Evolutionary conservation across 2,797 vertebrate species (phyloP), one percentile per base, ranked within the genome.

Genomic region (Dipus sagitta): DNA sequence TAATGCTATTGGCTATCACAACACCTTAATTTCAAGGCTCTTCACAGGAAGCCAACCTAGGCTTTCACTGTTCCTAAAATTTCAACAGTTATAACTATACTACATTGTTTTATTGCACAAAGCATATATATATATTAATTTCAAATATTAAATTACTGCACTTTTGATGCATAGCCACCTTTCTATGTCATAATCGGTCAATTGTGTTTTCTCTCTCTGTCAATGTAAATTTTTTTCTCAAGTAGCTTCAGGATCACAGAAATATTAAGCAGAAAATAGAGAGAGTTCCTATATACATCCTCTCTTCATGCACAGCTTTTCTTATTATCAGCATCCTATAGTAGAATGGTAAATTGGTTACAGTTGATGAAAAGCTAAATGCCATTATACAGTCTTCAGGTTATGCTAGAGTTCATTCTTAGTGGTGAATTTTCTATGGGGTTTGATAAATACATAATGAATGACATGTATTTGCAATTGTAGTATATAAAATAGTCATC

Each of bases 51-150:
- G 72, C 15, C 26, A 52, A 1, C 34, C 3, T 62, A 80, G 68
- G 79, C 60, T 90, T 84, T 71, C 32, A 30, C 62, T 81, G 62
- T 94, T 91, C 5, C 13, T 79, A 54, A 86, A 89, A 5, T 83
- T 71, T 21, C 30, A 75, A n/a, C 4, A 64, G 70, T 91, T 21
- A 65, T 28, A 42, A 47, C 52, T 64, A n/a, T 9, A 24, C 38
- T 47, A n/a, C 28, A 86, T 71, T 72, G 10, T 79, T 78, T 87
- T 68, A 74, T 70, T 91, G 60, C 15, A 65, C 38, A 68, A 62
- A 79, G 2, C 34, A 88, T 72, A 30, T 34, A 47, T 34, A 47
- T 86, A 26, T 86, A 30, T 71, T 77, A 84, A 79, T 64, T 32
- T 5, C 68, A 71, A 70, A 76, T 24, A 78, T 60, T 87, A 72